Conservation (phyloP, 2,113 vertebrate genomes). For the Xiphias gladius region DNA sequence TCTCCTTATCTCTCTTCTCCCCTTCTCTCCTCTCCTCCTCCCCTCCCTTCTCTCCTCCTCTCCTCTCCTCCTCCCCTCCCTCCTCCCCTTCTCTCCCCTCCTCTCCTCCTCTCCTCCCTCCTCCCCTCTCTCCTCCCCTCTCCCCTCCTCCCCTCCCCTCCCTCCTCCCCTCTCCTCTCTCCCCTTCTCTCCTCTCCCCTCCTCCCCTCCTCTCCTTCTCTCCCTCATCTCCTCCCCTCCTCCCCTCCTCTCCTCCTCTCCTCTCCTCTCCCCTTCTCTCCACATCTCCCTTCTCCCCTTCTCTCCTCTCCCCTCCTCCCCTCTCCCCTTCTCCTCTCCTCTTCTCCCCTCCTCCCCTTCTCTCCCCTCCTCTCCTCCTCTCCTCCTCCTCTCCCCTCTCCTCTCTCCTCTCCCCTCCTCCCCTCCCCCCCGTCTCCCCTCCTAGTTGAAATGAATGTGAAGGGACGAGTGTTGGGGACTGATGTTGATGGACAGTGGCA, state of each 20-base stretch:
- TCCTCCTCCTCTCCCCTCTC: too few relatives aligned
- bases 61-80: neutral
- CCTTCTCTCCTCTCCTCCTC: neutral
- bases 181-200: too few relatives aligned
- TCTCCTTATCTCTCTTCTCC: neutral
- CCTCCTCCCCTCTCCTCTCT: accelerated
- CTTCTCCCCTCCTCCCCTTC: too few relatives aligned
- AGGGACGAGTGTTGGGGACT: slow-evolving; percentile 47
- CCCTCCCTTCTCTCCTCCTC: neutral
- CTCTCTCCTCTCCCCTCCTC: neutral
- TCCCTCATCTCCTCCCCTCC: too few relatives aligned
- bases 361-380: too few relatives aligned
- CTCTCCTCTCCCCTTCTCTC: too few relatives aligned
- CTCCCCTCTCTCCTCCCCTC: neutral
- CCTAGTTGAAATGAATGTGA: slow-evolving; percentile 42
- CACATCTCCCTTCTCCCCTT: too few relatives aligned
- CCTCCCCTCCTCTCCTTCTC: too few relatives aligned
- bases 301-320: too few relatives aligned
- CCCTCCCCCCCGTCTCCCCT: accelerated
- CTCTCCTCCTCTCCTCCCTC: accelerated
- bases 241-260: too few relatives aligned
- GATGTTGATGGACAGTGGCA: slow-evolving; percentile 69
- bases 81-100: too few relatives aligned
- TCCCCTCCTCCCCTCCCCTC: accelerated
- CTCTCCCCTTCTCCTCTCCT: too few relatives aligned